Percentiles rank a stretch among this genome's conserved stretches.
Evolutionary conservation across 2,113 vertebrate genomes (phyloP).

Genomic region (Phalacrocorax carbo): DNA sequence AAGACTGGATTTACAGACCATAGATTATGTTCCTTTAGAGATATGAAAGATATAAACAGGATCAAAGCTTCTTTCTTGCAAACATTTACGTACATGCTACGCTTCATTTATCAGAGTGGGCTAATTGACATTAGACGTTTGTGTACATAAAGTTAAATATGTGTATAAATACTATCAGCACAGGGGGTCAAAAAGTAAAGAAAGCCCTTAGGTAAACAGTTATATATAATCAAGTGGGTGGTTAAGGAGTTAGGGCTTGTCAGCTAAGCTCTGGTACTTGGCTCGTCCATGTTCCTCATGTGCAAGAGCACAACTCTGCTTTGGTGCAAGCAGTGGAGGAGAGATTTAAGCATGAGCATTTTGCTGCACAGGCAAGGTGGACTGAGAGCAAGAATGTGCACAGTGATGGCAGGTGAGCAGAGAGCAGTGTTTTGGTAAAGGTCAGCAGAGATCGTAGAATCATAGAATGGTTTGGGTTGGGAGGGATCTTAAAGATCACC

Average conservation of each 20-base stretch:
- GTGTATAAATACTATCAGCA: background rate
- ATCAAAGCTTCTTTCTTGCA: background rate
- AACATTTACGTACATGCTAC: background rate
- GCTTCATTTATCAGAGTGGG: background rate
- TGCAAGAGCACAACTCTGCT: background rate
- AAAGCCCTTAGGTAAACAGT: background rate
- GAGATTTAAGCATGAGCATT: background rate
- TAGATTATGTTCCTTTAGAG: background rate
- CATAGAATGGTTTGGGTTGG: too few relatives aligned
- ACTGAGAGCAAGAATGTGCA: background rate
- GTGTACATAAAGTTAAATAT: background rate
- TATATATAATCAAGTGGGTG: background rate
- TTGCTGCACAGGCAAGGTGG: rapidly evolving
- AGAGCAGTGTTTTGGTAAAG: background rate
- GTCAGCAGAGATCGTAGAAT: background rate
- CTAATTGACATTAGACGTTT: background rate
- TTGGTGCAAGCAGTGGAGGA: rapidly evolving
- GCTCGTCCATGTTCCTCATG: rapidly evolving
- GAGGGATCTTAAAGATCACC: too few relatives aligned
- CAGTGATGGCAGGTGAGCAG: background rate
- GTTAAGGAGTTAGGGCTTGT: background rate
- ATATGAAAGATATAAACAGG: background rate
- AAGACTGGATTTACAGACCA: background rate
- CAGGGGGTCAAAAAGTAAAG: background rate
- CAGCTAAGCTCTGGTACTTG: background rate